Evolutionary conservation across 2,113 vertebrate species (phyloP).

Genomic region (Chascanopsetta lugubris): DNA sequence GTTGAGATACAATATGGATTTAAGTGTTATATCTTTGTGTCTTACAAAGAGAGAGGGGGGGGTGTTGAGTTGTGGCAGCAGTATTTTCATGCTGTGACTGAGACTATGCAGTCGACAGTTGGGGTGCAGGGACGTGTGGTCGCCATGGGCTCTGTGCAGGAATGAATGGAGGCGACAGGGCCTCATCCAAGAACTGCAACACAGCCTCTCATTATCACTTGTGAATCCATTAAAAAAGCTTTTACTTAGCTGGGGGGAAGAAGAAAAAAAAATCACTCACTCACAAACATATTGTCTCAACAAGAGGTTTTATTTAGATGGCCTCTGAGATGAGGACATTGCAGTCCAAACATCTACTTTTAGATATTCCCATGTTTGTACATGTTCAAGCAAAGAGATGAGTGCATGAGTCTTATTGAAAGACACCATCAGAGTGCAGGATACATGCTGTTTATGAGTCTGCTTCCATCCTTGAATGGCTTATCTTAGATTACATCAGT

Average conservation of each 20-base stretch:
- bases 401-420: neutral
- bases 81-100: conserved; percentile 52
- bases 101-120: conserved; percentile 45
- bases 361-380: neutral
- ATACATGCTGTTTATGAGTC: neutral
- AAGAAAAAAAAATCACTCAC: neutral
- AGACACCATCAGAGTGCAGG: neutral
- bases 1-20: conserved; percentile 7
- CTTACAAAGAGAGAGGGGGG: conserved; percentile 22
- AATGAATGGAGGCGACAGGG: conserved; percentile 71
- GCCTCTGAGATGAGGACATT: neutral
- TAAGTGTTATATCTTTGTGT: conserved; percentile 11
- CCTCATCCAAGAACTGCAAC: conserved; percentile 45
- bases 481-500: neutral
- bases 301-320: conserved; percentile 2
- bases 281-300: neutral
- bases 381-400: neutral
- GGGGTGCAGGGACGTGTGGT: conserved; percentile 66
- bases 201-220: conserved; percentile 52
- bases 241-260: conserved; percentile 27
- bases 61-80: conserved; percentile 33
- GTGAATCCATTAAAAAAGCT: conserved; percentile 17
- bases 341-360: neutral
- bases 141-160: conserved; percentile 71
- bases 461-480: neutral